Evolutionary conservation across 2,888 invertebrate species (phyloP).

Genomic region (Dermolepida albohirtum): DNA sequence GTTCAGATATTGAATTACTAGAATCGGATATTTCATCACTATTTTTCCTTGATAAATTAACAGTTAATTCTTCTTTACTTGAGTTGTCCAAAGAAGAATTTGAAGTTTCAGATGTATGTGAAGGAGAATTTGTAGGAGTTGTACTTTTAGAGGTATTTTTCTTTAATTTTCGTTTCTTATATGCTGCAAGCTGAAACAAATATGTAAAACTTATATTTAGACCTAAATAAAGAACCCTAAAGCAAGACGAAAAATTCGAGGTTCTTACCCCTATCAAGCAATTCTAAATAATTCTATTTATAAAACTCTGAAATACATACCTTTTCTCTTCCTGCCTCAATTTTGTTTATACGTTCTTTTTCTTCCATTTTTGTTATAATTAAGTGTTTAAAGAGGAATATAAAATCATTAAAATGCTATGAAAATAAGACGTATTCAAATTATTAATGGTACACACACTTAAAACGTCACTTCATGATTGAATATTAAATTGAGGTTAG

Average conservation of each 20-base stretch:
- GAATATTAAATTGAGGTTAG: too few relatives aligned
- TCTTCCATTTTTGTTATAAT: slow-evolving; percentile 35
- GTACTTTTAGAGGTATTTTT: slow-evolving; percentile 14
- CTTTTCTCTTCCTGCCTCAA: slow-evolving; percentile 42
- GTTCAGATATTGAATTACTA: slow-evolving; percentile 47
- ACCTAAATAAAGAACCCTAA: slow-evolving; percentile 29
- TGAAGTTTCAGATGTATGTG: slow-evolving; percentile 43
- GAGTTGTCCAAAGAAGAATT: slow-evolving; percentile 33
- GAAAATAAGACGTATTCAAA: too few relatives aligned
- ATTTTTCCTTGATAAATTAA: slow-evolving; percentile 1
- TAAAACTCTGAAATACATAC: slow-evolving; percentile 36
- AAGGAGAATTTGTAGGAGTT: slow-evolving; percentile 39
- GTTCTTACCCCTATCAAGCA: not conserved
- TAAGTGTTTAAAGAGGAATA: too few relatives aligned
- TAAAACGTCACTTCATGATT: too few relatives aligned
- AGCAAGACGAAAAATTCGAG: slow-evolving; percentile 14
- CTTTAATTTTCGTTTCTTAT: slow-evolving; percentile 41
- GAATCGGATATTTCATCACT: slow-evolving; percentile 40
- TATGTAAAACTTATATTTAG: slow-evolving; percentile 33
- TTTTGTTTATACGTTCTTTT: slow-evolving; percentile 36
- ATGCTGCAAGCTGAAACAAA: slow-evolving; percentile 41
- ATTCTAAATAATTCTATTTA: slow-evolving; percentile 40
- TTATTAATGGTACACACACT: too few relatives aligned
- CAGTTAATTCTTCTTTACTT: slow-evolving; percentile 18
- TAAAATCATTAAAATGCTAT: too few relatives aligned